These are phyloP conservation scores for Tylochromis polylepis DNA, from an alignment of 2,113 vertebrate genomes.

Conservation along the genomic window DNA sequence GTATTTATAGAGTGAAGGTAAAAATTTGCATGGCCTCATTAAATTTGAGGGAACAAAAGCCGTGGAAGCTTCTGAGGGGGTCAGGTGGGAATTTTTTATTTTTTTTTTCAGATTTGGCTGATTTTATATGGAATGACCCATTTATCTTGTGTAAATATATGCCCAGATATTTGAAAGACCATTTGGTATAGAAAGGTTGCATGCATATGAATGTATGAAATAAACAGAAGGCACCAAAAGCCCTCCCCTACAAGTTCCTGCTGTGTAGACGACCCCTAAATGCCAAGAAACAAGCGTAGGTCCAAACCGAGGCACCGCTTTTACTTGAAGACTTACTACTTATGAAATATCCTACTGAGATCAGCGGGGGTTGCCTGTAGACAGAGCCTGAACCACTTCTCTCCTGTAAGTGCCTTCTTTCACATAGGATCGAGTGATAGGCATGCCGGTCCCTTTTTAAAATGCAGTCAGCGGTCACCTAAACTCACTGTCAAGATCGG, in stretches of 20 bases:
- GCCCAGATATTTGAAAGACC: conserved; percentile 23
- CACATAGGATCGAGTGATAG: conserved; percentile 53
- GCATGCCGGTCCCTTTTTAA: conserved; percentile 49
- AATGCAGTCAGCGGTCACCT: conserved; percentile 39
- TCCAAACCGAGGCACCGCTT: not conserved
- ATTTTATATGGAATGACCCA: not conserved
- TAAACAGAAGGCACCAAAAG: conserved; percentile 47
- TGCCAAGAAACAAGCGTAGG: conserved; percentile 16
- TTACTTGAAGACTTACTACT: conserved; percentile 46
- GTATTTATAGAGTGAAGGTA: not conserved
- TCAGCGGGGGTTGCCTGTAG: conserved; percentile 20
- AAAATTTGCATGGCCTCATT: not conserved
- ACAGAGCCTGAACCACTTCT: conserved; percentile 43
- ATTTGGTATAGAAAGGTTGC: conserved; percentile 43
- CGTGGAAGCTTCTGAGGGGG: not conserved
- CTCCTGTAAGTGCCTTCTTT: conserved; percentile 73
- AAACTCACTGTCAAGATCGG: not conserved
- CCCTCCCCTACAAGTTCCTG: not conserved
- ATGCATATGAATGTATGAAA: conserved; percentile 67
- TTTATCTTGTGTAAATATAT: conserved; percentile 55
- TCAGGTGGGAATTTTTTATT: not conserved
- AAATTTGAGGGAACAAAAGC: fast-evolving
- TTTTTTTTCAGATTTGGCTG: fast-evolving
- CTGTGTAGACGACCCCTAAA: conserved; percentile 1
- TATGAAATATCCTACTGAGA: not conserved